A percentile compares a stretch with the other conserved stretches of the same genome.
Evolutionary conservation across 2,113 vertebrate species (phyloP).

Genomic region (Alectura lathami): DNA sequence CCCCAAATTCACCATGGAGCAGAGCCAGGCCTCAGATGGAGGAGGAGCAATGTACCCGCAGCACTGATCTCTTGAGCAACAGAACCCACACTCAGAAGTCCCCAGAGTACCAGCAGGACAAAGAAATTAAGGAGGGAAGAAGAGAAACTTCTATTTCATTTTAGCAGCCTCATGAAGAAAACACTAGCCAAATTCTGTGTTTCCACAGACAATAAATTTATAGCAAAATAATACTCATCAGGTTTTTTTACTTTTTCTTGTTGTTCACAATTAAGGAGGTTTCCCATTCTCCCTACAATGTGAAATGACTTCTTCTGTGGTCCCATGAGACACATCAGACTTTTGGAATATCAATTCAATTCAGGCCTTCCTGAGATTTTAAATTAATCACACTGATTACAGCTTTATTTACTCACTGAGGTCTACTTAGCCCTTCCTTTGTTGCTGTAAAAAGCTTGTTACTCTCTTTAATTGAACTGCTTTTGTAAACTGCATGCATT

Average conservation of each 20-base stretch:
- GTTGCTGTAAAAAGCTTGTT: conserved; percentile 77
- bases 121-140: background rate
- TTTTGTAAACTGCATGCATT: conserved; percentile 73
- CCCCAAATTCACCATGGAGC: background rate
- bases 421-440: conserved; percentile 72
- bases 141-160: background rate
- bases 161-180: background rate
- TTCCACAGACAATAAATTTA: background rate
- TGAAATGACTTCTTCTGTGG: conserved; percentile 31
- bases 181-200: background rate
- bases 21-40: background rate
- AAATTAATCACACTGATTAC: conserved; percentile 81
- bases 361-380: conserved; percentile 69
- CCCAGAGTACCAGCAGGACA: background rate
- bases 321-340: conserved; percentile 53
- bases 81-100: too few relatives aligned
- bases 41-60: background rate
- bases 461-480: conserved; percentile 76
- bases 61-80: background rate
- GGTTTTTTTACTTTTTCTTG: background rate
- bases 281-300: background rate
- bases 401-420: conserved; percentile 80
- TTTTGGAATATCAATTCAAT: conserved; percentile 68
- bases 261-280: conserved; percentile 50
- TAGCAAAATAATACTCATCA: background rate